Percentiles rank a stretch among this genome's conserved stretches.
phyloP scores from a whole-genome alignment of 1,140 invertebrate species.

The Scaptomyza graminum region DNA sequence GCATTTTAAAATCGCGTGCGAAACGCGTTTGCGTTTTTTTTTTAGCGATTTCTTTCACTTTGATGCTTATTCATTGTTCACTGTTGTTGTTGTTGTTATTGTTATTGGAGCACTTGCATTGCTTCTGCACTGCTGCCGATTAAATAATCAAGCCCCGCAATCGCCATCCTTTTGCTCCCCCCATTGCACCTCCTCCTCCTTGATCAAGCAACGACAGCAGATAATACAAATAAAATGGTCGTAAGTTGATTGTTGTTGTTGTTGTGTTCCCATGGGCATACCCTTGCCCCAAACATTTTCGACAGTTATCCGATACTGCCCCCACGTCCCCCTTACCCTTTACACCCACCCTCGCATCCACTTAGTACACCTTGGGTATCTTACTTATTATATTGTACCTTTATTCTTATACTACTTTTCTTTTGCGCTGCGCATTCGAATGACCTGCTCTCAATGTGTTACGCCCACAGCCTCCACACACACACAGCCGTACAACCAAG shows the following conservation, averaged over 20 bases:
- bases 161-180: background rate
- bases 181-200: background rate
- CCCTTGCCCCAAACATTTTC: background rate
- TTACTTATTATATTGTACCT: background rate
- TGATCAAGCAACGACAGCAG: background rate
- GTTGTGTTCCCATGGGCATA: too few relatives aligned
- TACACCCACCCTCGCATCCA: background rate
- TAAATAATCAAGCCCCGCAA: background rate
- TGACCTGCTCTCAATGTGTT: conserved; percentile 63
- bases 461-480: conserved; percentile 34
- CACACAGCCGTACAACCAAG: conserved; percentile 13
- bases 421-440: conserved; percentile 73
- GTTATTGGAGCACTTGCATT: conserved; percentile 5
- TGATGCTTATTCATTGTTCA: conserved; percentile 7
- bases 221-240: conserved; percentile 24
- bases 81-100: background rate
- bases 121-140: background rate
- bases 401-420: conserved; percentile 11
- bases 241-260: background rate
- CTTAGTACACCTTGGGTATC: too few relatives aligned
- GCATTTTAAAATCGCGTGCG: conserved; percentile 30
- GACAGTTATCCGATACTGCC: too few relatives aligned
- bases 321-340: background rate
- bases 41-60: conserved; percentile 18
- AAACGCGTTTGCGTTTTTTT: conserved; percentile 11